Evolutionary conservation across 1,140 invertebrate genomes (phyloP).

Genomic region (Drosophila paulistorum): DNA sequence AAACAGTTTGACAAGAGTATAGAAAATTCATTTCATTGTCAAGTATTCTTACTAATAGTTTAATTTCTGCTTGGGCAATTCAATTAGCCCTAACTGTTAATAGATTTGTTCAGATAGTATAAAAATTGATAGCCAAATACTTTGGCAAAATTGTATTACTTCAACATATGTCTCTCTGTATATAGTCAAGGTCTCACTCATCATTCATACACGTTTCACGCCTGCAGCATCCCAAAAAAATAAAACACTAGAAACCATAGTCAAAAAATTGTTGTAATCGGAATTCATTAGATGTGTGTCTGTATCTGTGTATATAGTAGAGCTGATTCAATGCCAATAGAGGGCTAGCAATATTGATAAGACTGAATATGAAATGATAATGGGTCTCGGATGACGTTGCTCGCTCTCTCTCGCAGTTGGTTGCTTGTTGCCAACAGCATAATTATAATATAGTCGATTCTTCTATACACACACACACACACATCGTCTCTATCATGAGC

Average conservation of each 20-base stretch:
- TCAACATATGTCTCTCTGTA: too few relatives aligned
- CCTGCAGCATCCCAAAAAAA: conserved; percentile 16
- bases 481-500: conserved; percentile 4
- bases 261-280: conserved; percentile 19
- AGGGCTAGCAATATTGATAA: conserved; percentile 16
- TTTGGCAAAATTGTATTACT: too few relatives aligned
- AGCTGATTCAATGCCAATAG: conserved; percentile 9
- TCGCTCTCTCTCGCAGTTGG: conserved; percentile 20
- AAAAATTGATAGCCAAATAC: background rate
- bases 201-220: too few relatives aligned
- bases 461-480: conserved; percentile 16
- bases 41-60: background rate
- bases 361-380: conserved; percentile 35
- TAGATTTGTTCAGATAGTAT: conserved; percentile 20
- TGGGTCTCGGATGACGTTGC: conserved; percentile 31
- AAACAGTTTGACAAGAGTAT: too few relatives aligned
- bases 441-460: conserved; percentile 55
- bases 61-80: background rate
- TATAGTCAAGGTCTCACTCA: too few relatives aligned
- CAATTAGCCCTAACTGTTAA: conserved; percentile 42
- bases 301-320: background rate
- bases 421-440: conserved; percentile 47
- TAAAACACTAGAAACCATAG: background rate
- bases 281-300: background rate
- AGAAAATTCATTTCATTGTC: too few relatives aligned